Percentiles rank a stretch among this genome's conserved stretches.
phyloP scores from a whole-genome alignment of 2,113 vertebrate genomes.

The Bujurquina vittata region DNA sequence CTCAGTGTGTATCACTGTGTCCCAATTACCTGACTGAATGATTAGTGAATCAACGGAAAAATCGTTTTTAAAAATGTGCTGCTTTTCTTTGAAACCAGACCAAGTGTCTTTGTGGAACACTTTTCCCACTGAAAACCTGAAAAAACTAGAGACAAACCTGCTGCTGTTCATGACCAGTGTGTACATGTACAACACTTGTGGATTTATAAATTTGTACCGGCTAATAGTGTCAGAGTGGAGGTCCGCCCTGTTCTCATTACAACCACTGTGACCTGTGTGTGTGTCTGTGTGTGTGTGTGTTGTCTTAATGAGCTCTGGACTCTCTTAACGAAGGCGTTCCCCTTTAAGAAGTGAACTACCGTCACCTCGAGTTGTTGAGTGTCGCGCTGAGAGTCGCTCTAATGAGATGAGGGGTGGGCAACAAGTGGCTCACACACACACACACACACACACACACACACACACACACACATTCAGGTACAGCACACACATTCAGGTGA shows the following conservation, averaged over 20 bases:
- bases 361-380: conserved; percentile 64
- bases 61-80: background rate
- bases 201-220: background rate
- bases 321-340: conserved; percentile 71
- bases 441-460: background rate
- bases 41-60: background rate
- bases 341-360: conserved; percentile 26
- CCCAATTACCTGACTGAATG: background rate
- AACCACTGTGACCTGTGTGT: conserved; percentile 5
- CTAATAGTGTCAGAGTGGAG: conserved; percentile 48
- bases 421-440: conserved; percentile 14
- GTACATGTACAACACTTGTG: background rate
- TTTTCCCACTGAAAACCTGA: background rate
- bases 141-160: background rate
- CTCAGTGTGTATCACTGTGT: background rate
- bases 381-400: conserved; percentile 41
- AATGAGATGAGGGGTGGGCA: conserved; percentile 54
- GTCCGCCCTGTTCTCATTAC: conserved; percentile 42
- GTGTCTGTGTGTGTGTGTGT: conserved; percentile 19
- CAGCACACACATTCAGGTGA: conserved; percentile 6
- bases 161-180: background rate
- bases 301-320: conserved; percentile 76
- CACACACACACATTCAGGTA: background rate
- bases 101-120: background rate
- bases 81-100: background rate